Base-by-base conservation (phyloP, 2,113 vertebrate species). In the Donacobius atricapilla region DNA sequence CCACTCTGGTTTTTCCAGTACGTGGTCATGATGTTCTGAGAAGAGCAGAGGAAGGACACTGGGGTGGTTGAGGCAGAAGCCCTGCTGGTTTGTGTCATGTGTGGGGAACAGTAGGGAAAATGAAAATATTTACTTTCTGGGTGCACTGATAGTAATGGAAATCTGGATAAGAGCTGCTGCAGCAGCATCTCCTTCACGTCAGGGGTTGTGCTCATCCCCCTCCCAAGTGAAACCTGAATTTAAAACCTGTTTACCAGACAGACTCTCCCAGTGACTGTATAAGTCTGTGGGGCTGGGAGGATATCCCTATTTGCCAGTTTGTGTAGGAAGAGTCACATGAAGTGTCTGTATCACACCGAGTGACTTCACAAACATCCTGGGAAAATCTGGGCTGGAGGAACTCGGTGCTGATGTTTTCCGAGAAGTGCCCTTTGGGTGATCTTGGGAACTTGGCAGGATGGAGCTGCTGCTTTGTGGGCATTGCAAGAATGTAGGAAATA, bases 201-300 rank as follows among this genome's bases (percentile, higher is more conserved):
- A 8, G 54, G 37, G 31, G 4, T 48, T 75, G n/a, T 33, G 33
- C 73, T 79, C 10, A 2, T 3, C 17, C 25, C 9, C 7, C 9
- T 57, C 63, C 66, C 2, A 6, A 27, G 30, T 7, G 28, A 85
- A 88, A 37, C 25, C 45, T 27, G 65, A 25, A 8, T 53, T 65
- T 12, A 45, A 83, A 85, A 53, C 19, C 35, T 51, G 0, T 63
- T 72, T n/a, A 37, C 23, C 56, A 28, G 5, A 23, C 56, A 40
- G 25, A 22, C 33, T 87, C 39, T 33, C 54, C 9, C 28, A 4
- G 44, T 42, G 81, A 9, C 45, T 9, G 40, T 10, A 33, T 66
- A 7, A 5, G 63, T 33, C 4, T 0, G 0, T 19, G 64, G 51
- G 48, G 37, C 76, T 90, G 72, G n/a, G n/a, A 35, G 2, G 13